These are phyloP conservation scores for Spatulosminthurus flaviceps DNA, from an alignment of 2,888 invertebrate species.

Conservation along the genomic window DNA sequence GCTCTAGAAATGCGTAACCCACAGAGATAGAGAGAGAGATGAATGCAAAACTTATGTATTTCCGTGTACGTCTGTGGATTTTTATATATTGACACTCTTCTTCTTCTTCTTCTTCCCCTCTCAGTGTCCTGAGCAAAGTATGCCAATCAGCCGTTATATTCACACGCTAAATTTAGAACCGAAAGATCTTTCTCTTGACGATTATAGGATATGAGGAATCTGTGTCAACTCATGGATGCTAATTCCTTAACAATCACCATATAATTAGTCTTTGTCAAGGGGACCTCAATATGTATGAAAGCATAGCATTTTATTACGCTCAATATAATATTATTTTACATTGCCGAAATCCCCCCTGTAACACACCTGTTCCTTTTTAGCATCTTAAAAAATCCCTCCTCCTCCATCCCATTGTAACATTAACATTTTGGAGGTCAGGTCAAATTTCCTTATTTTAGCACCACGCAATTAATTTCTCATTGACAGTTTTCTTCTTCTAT, in stretches of 20 bases:
- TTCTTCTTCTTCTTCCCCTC: neutral
- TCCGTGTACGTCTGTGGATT: neutral
- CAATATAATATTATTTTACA: no score
- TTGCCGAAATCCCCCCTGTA: no score
- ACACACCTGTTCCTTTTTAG: no score
- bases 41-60: neutral
- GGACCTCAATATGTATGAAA: neutral
- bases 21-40: neutral
- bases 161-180: constrained; percentile 32
- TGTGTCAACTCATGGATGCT: constrained; percentile 11
- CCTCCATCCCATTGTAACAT: no score
- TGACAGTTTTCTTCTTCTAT: no score
- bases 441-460: no score
- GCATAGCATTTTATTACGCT: neutral
- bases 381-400: no score
- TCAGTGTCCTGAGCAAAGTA: constrained; percentile 15
- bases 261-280: constrained; percentile 4
- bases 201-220: neutral
- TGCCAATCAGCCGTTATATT: constrained; percentile 43
- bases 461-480: no score
- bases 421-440: no score
- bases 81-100: neutral
- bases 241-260: constrained; percentile 6
- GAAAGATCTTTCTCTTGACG: no score
- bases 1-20: neutral